These are phyloP conservation scores for Rhinichthys klamathensis DNA, from an alignment of 2,113 vertebrate genomes.

Conservation along the genomic window DNA sequence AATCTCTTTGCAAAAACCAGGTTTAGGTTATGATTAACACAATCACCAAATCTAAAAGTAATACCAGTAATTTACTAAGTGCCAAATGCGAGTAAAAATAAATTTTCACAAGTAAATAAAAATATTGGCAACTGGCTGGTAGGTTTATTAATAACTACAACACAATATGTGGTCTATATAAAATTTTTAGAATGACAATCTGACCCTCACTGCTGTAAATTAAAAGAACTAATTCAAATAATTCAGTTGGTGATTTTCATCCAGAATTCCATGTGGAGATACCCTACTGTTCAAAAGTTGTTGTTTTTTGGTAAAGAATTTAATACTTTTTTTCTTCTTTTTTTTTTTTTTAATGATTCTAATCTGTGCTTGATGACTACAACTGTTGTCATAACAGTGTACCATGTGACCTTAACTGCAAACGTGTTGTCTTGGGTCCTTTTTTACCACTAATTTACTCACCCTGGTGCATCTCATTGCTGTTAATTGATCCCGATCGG, in stretches of 20 bases:
- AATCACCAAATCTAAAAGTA: background rate
- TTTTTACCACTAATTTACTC: constrained; percentile 43
- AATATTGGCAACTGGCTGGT: background rate
- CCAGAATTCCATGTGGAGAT: background rate
- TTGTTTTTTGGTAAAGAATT: background rate
- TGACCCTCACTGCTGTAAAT: background rate
- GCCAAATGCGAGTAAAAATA: background rate
- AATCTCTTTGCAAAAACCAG: background rate
- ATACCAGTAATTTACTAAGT: background rate
- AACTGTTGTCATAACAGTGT: background rate
- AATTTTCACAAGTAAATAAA: background rate
- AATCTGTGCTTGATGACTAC: background rate
- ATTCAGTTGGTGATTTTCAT: background rate
- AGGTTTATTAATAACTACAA: background rate
- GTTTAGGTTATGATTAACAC: background rate
- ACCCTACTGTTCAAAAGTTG: background rate
- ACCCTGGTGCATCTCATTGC: constrained; percentile 92
- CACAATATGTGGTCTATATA: background rate
- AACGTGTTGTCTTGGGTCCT: background rate
- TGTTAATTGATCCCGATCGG: constrained; percentile 85
- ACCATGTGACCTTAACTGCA: background rate
- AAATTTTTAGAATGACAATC: background rate
- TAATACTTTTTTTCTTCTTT: too few relatives aligned
- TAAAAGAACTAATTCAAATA: background rate
- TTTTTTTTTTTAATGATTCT: too few relatives aligned